Evolutionary conservation across 2,888 invertebrate species (phyloP).

Genomic region (Papilio protenor): DNA sequence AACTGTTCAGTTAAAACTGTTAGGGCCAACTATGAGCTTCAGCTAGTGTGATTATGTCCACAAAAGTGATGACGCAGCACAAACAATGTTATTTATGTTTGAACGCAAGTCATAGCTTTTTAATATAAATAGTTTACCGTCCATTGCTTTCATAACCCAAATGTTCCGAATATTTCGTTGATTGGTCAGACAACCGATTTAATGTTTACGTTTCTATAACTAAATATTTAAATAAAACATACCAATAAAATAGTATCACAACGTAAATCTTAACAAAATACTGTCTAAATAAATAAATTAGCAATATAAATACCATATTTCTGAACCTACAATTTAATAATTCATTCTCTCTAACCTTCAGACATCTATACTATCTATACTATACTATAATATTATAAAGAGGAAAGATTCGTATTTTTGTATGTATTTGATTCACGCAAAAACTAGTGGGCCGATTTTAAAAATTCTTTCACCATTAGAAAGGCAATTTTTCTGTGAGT

Average conservation of each 20-base stretch:
- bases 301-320: too few relatives aligned
- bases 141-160: constrained; percentile 19
- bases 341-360: not conserved
- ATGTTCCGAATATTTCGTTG: constrained; percentile 15
- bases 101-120: not conserved
- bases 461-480: too few relatives aligned
- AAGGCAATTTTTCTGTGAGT: too few relatives aligned
- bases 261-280: not conserved
- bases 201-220: constrained; percentile 8
- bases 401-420: too few relatives aligned
- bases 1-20: too few relatives aligned
- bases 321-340: too few relatives aligned
- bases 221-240: not conserved
- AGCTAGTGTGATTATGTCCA: not conserved
- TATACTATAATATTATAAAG: too few relatives aligned
- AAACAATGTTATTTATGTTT: constrained; percentile 8
- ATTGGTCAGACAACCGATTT: not conserved
- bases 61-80: not conserved
- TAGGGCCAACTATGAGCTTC: too few relatives aligned
- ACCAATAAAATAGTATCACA: not conserved
- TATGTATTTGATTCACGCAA: too few relatives aligned
- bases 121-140: constrained; percentile 18
- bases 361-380: too few relatives aligned
- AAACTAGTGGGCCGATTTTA: too few relatives aligned
- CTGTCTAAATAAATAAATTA: too few relatives aligned